Evolutionary conservation across 2,888 invertebrate species (phyloP).

Genomic region (Hypomecis atomaria): DNA sequence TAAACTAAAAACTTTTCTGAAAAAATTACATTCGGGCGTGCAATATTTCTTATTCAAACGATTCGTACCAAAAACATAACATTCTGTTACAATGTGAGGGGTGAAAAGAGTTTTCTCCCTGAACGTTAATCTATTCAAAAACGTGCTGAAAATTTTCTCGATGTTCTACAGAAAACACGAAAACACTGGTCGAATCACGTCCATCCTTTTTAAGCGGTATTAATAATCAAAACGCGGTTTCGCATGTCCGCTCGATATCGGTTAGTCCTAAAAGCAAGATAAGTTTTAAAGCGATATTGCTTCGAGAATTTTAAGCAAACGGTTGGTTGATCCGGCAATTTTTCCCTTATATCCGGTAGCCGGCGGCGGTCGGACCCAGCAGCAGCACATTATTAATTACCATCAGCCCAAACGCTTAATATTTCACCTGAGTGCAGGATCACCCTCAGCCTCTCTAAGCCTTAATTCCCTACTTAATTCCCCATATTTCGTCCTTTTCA

Average conservation of each 20-base stretch:
- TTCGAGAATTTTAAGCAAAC: conserved; percentile 65
- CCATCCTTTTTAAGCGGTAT: conserved; percentile 32
- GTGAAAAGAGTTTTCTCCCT: too few relatives aligned
- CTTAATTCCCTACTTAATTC: conserved; percentile 75
- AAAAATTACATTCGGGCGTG: too few relatives aligned
- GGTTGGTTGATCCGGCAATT: conserved; percentile 73
- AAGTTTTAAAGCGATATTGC: conserved; percentile 62
- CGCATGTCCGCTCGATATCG: conserved; percentile 38
- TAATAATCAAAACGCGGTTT: conserved; percentile 56
- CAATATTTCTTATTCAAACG: too few relatives aligned
- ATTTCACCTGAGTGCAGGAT: conserved; percentile 76
- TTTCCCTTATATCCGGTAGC: conserved; percentile 76
- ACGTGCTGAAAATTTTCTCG: too few relatives aligned
- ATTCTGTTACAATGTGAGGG: too few relatives aligned
- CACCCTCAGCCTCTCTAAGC: conserved; percentile 62
- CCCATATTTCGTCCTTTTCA: conserved; percentile 71
- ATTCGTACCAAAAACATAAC: too few relatives aligned
- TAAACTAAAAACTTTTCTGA: too few relatives aligned
- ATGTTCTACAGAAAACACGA: too few relatives aligned
- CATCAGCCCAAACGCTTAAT: conserved; percentile 75
- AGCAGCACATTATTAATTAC: conserved; percentile 79
- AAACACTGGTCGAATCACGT: too few relatives aligned
- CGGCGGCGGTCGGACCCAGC: conserved; percentile 56
- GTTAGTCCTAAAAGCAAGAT: conserved; percentile 58
- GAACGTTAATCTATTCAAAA: too few relatives aligned